Base-by-base conservation (phyloP, 2,113 vertebrate genomes). In the Rhinichthys klamathensis region DNA sequence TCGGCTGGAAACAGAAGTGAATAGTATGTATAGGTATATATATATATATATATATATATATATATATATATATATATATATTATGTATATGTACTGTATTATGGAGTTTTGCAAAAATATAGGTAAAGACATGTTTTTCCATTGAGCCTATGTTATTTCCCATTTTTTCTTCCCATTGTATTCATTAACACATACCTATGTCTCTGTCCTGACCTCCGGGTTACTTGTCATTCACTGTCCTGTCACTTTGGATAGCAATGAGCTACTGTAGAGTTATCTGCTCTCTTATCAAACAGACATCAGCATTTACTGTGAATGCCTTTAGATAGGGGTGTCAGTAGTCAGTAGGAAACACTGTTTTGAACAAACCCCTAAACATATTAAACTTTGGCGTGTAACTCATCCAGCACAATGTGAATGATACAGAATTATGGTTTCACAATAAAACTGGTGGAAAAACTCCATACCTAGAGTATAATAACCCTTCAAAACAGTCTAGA, bases 241-340 rank as follows among this genome's bases (percentile, higher is more conserved):
- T 79, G 75, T 58, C 49, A 60, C 12, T 85, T 30, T 78, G 7
- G 74, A 49, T 44, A 82, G 27, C 60, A 70, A 32, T 58, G 6
- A 49, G 35, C 44, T 56, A 67, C 54, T 85, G 46, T 56, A 73
- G 21, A 27, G 85, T 75, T 72, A 80, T 35, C 72, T 74, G 44
- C 27, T 32, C 25, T 65, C 46, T 69, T 74, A 85, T 82, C 70
- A 89, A 80, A 72, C 82, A 84, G 76, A 63, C 60, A 86, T 65
- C 82, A 60, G 6, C 7, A 16, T 51, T 51, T 4, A 51, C 11
- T 70, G 51, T 72, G 44, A 25, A 21, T 38, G 2, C 56, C n/a
- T 10, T 54, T 41, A 61, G 6, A 76, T 16, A 49, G 41, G 35
- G 58, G 35, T 54, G 70, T 81, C 41, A 67, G 41, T n/a, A 75